Base-by-base conservation (phyloP, 37 sponge, comb jelly and placozoan species). In the Beroe ovata region DNA sequence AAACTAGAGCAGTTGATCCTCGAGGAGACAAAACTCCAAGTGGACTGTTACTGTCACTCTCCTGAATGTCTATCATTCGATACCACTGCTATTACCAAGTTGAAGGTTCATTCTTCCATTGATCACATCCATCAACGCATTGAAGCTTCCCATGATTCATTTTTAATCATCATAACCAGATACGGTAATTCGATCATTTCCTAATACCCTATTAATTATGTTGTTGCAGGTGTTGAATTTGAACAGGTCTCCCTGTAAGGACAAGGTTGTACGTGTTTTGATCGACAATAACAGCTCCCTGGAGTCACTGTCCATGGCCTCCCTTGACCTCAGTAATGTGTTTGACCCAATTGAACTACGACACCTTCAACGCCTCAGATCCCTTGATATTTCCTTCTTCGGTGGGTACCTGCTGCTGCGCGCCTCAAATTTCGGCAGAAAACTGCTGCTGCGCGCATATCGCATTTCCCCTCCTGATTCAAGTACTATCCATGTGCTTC, bases 231-330 rank as follows among this genome's bases (percentile, higher is more conserved):
- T 34, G 33, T 32, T 66, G 36, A 33, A 66, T 16, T 1, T 66
- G 18, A 29, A 25, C 36, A 1, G 35, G 30, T 29, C 36, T 2
- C 19, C 1, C 18, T 66, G 69, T 30, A 34, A 8, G 4, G 30
- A 66, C 32, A 26, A 66, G 36, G 36, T 66, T 33, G 3, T 66
- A 26, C 25, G 30, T 34, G 18, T 66, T 34, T 32, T 66, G 16
- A 66, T 66, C 35, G 69, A 66, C 69, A 66, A 66, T 14, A 66
- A 66, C 69, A 66, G 35, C 11, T 34, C 2, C 35, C 36, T 66
- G 2, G 36, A 8, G 30, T 34, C 36, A 26, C 69, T 66, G 35
- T 30, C 14, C 16, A 66, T 29, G 2, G 69, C 69, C 14, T 66
- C 69, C 30, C 30, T 30, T 1, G 35, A 26, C 16, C 69, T 66